Conservation (phyloP, 2,113 vertebrate species). For the Mormyrus iriodes region DNA sequence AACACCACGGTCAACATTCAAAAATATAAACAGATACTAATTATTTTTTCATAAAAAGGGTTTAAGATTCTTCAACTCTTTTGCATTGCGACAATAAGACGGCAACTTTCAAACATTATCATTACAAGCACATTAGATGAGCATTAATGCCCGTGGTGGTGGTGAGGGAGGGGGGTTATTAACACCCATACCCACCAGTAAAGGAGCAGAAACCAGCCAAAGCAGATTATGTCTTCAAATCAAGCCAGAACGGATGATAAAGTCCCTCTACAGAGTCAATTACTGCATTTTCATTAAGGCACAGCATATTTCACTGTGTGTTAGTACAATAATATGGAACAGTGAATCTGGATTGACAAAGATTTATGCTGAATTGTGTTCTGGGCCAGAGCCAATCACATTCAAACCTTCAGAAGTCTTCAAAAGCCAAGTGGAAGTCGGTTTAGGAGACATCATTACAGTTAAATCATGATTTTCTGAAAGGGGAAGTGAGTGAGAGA, state of each 20-base stretch:
- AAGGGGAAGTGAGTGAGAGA: conserved; percentile 29
- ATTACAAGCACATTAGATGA: conserved; percentile 63
- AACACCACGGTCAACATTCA: conserved; percentile 52
- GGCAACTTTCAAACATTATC: conserved; percentile 65
- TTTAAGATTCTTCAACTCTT: conserved; percentile 66
- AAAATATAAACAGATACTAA: conserved; percentile 70
- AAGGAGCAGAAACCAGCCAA: conserved; percentile 52
- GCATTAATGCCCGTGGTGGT: conserved; percentile 60
- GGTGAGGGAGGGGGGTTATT: conserved; percentile 50
- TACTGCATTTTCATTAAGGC: conserved; percentile 64
- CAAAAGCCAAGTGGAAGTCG: conserved; percentile 58
- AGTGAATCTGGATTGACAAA: conserved; percentile 64
- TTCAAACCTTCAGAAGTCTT: conserved; percentile 22
- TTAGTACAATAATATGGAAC: conserved; percentile 58
- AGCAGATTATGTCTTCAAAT: conserved; percentile 68
- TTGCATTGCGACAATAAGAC: conserved; percentile 65
- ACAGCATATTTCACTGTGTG: conserved; percentile 53
- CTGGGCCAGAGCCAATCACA: conserved; percentile 56
- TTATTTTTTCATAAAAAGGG: conserved; percentile 67
- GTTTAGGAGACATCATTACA: conserved; percentile 50
- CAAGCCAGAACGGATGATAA: conserved; percentile 64
- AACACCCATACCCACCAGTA: conserved; percentile 54
- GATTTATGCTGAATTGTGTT: conserved; percentile 54
- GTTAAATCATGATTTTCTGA: conserved; percentile 34
- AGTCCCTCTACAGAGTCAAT: conserved; percentile 67